Conservation (phyloP, 2,888 invertebrate genomes). For the Reticulitermes lucifugus region DNA sequence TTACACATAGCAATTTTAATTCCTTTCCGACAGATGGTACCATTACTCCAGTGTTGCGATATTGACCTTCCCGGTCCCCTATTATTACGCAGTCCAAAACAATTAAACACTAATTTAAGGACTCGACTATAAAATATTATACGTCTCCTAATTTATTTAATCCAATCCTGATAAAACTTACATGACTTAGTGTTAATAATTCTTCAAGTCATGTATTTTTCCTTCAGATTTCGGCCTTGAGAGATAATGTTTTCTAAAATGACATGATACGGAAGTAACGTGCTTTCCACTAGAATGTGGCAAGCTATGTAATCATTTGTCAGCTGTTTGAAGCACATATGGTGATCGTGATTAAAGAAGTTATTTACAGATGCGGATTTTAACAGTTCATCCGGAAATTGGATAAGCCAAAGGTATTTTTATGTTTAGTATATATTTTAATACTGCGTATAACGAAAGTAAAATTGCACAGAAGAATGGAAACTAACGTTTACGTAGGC, state of each 20-base stretch:
- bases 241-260: background rate
- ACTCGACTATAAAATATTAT: background rate
- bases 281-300: conserved; percentile 2
- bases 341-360: background rate
- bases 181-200: background rate
- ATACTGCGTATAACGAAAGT: background rate
- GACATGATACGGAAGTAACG: background rate
- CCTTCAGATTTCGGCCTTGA: background rate
- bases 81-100: background rate
- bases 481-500: background rate
- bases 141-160: background rate
- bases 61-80: background rate
- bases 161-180: background rate
- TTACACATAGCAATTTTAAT: no score
- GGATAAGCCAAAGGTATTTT: background rate
- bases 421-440: background rate
- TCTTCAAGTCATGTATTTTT: background rate
- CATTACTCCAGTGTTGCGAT: background rate
- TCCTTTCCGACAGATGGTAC: background rate
- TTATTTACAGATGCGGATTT: background rate
- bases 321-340: background rate
- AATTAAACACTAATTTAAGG: background rate
- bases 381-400: background rate
- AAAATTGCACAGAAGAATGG: background rate
- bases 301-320: conserved; percentile 5